A percentile compares a stretch with the other conserved stretches of the same genome.
These are phyloP conservation scores for Microctenopoma lineatum DNA, from an alignment of 2,797 vertebrate genomes.

Conservation along the genomic window DNA sequence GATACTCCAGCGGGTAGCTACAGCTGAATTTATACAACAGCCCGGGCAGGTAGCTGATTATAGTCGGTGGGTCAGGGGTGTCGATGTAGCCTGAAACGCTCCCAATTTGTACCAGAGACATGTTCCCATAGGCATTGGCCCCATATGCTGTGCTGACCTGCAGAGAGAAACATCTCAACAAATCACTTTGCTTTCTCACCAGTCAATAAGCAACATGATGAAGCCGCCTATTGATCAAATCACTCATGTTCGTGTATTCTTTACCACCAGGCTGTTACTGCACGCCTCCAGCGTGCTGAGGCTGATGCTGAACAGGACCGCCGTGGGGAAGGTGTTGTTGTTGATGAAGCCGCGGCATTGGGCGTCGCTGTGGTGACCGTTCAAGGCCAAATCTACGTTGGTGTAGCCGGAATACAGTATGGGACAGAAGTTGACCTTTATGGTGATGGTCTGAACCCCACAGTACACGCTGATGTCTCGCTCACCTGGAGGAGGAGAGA, in stretches of 20 bases:
- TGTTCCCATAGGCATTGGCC: constrained; percentile 91
- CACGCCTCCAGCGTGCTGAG: constrained; percentile 96
- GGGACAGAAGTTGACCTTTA: constrained; percentile 99
- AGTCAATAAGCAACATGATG: constrained; percentile 33
- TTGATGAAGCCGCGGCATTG: constrained; percentile 97
- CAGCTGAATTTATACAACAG: constrained; percentile 99
- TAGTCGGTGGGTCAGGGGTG: constrained; percentile 94
- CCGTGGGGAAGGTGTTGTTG: constrained; percentile 98
- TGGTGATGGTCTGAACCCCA: constrained; percentile 95
- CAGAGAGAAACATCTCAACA: constrained; percentile 50
- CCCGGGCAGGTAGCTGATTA: constrained; percentile 98
- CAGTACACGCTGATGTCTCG: constrained; percentile 96
- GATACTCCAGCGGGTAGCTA: constrained; percentile 96
- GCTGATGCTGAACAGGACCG: constrained; percentile 96
- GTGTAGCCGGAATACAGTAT: constrained; percentile 98
- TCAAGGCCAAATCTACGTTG: constrained; percentile 91
- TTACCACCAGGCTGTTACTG: constrained; percentile 95
- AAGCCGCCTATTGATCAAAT: constrained; percentile 29
- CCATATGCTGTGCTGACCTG: constrained; percentile 93
- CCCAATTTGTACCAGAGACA: constrained; percentile 95
- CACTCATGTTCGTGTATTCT: constrained; percentile 32
- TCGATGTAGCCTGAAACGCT: constrained; percentile 97
- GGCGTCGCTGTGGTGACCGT: constrained; percentile 90
- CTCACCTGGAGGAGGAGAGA: constrained; percentile 81
- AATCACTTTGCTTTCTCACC: constrained; percentile 1